Evolutionary conservation across 2,113 vertebrate species (phyloP).

Genomic region (Strix aluco): DNA sequence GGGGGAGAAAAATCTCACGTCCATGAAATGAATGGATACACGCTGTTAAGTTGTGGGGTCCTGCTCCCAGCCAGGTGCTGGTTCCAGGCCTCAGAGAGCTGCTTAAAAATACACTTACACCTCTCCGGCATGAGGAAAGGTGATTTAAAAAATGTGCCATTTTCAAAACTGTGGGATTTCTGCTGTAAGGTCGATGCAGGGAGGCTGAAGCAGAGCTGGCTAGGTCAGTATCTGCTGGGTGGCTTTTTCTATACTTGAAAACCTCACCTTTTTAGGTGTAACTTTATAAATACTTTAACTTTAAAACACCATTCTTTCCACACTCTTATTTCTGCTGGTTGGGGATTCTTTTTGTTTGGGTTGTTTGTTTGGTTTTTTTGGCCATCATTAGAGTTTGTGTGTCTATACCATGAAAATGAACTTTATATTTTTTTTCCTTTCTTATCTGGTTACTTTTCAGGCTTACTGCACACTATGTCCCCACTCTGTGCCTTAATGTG

Average conservation of each 20-base stretch:
- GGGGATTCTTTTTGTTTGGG: no score
- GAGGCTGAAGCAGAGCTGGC: neutral
- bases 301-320: neutral
- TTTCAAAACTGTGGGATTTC: neutral
- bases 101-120: neutral
- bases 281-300: neutral
- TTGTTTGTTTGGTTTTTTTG: neutral
- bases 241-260: neutral
- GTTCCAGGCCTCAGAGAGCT: neutral
- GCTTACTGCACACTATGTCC: neutral
- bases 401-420: neutral
- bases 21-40: neutral
- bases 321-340: neutral
- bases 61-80: neutral
- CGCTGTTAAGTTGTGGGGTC: fast-evolving
- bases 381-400: neutral
- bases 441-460: neutral
- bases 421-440: neutral
- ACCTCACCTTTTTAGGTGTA: neutral
- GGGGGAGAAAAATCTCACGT: neutral
- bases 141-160: neutral
- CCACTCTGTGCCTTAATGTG: neutral
- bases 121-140: neutral
- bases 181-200: neutral
- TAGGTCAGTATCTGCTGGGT: neutral